Conservation (phyloP, 2,113 vertebrate species). For the Rhinichthys klamathensis region DNA sequence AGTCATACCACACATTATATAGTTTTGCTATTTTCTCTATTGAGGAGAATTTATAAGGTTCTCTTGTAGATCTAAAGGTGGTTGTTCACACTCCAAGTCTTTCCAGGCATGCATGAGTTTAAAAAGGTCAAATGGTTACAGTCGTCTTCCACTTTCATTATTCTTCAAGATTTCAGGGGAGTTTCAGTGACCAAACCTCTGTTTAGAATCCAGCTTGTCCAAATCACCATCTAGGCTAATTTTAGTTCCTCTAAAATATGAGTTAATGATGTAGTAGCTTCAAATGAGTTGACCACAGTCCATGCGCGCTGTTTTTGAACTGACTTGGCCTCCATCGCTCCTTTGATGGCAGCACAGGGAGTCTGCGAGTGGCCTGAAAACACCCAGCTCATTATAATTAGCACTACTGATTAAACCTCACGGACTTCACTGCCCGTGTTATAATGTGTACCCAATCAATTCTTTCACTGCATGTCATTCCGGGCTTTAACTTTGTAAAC, state of each 20-base stretch:
- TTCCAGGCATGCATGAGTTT: neutral
- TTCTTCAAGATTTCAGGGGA: neutral
- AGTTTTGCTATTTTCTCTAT: neutral
- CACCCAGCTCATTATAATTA: slow-evolving; percentile 56
- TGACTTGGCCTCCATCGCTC: neutral
- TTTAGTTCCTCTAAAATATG: slow-evolving; percentile 14
- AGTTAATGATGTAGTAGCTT: slow-evolving; percentile 22
- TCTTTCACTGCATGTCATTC: neutral
- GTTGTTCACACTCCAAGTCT: neutral
- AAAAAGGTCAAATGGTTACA: neutral
- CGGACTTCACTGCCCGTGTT: slow-evolving; percentile 30
- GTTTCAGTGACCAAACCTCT: neutral
- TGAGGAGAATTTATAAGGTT: neutral
- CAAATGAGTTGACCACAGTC: neutral
- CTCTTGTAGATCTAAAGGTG: neutral
- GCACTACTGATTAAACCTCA: slow-evolving; percentile 46
- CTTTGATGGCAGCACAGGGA: slow-evolving; percentile 14
- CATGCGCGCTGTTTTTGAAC: slow-evolving; percentile 2
- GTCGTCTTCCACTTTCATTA: slow-evolving; percentile 3
- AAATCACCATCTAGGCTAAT: neutral
- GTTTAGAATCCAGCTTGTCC: neutral
- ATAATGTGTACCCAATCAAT: slow-evolving; percentile 32
- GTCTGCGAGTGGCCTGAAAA: slow-evolving; percentile 45
- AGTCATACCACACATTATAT: too few relatives aligned
- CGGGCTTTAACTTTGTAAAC: neutral